Percentiles rank a stretch among this genome's conserved stretches.
phyloP scores from a whole-genome alignment of 2,113 vertebrate species.

The Lasiurus borealis region DNA sequence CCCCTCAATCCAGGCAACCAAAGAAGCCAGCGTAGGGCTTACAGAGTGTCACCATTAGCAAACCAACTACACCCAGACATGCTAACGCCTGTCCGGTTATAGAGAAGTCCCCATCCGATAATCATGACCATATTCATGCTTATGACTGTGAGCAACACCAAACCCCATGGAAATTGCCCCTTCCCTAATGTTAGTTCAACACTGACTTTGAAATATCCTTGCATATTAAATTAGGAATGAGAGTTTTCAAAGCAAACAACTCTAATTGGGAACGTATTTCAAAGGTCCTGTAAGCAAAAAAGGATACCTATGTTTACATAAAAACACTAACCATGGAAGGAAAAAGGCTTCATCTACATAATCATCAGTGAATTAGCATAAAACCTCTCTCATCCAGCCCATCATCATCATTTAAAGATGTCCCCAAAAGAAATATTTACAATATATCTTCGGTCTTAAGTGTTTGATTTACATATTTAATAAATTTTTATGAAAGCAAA shows the following conservation, averaged over 20 bases:
- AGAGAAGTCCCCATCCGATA: neutral
- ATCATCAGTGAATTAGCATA: neutral
- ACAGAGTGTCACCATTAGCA: neutral
- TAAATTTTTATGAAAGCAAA: conserved; percentile 49
- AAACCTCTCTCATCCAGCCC: neutral
- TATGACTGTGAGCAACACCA: neutral
- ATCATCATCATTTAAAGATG: neutral
- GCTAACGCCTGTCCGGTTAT: neutral
- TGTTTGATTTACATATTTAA: conserved; percentile 39
- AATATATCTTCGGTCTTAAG: neutral
- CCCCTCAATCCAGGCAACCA: neutral
- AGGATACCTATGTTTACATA: neutral
- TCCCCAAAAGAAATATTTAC: neutral
- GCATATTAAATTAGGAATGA: conserved; percentile 16
- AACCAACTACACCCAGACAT: neutral
- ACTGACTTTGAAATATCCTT: neutral
- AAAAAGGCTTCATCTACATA: neutral
- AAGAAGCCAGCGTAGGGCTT: neutral
- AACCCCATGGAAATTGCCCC: neutral
- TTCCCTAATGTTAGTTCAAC: neutral
- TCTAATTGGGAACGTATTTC: conserved; percentile 30
- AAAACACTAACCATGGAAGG: conserved; percentile 36
- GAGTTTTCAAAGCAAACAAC: neutral
- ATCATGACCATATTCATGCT: neutral
- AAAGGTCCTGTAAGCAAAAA: conserved; percentile 31